phyloP scores from a whole-genome alignment of 2,888 invertebrate species.

The Diaphora mendica region DNA sequence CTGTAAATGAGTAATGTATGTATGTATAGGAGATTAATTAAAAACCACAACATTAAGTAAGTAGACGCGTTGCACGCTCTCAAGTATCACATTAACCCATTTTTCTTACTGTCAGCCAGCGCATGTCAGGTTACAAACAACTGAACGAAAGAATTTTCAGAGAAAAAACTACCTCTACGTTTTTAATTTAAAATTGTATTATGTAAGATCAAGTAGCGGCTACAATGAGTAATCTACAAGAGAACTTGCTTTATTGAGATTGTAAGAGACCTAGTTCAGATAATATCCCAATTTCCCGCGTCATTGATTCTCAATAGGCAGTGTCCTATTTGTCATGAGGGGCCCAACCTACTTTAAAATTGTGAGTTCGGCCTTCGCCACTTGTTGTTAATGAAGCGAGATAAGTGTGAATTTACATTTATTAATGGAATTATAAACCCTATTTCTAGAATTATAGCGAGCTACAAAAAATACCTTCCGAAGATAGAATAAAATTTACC shows the following conservation, averaged over 20 bases:
- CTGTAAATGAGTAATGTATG: background rate
- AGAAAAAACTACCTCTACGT: conserved; percentile 8
- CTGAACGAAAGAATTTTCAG: conserved; percentile 20
- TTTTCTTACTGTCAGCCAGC: conserved; percentile 29
- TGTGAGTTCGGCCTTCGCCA: conserved; percentile 28
- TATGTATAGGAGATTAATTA: conserved; percentile 2
- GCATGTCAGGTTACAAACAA: conserved; percentile 18
- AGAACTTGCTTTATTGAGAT: conserved; percentile 53
- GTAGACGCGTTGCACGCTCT: conserved; percentile 21
- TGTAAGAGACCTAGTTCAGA: conserved; percentile 54
- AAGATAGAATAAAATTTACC: background rate
- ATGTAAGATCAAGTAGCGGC: conserved; percentile 15
- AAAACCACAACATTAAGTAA: conserved; percentile 19
- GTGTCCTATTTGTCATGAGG: conserved; percentile 53
- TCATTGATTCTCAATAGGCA: conserved; percentile 57
- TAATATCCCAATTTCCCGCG: conserved; percentile 59
- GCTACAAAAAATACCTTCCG: background rate
- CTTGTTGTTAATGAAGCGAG: conserved; percentile 22
- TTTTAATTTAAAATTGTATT: conserved; percentile 10
- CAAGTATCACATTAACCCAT: conserved; percentile 42
- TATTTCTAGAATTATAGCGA: background rate
- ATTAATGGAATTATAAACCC: conserved; percentile 9
- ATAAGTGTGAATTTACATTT: conserved; percentile 15
- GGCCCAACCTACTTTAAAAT: conserved; percentile 42
- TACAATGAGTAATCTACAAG: conserved; percentile 47